Base-by-base conservation (phyloP, 2,113 vertebrate genomes). In the Oreochromis aureus region DNA sequence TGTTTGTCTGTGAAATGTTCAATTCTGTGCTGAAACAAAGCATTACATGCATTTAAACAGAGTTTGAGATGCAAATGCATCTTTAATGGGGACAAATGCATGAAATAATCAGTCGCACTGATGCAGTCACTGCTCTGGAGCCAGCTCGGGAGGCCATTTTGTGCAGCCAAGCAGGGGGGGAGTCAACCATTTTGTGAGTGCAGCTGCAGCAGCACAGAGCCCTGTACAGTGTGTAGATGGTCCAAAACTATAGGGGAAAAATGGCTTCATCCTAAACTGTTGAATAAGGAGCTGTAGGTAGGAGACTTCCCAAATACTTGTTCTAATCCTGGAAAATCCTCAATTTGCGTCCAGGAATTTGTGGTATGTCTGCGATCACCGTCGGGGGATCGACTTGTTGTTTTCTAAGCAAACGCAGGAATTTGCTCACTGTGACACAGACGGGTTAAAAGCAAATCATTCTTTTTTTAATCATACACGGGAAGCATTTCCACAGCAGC, bases 101-200 rank as follows among this genome's bases (percentile, higher is more conserved):
- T 51, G 76, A 10, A n/a, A 18, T 36, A 53, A 81, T 81, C 71
- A 61, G 83, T 86, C 16, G 66, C 59, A 69, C n/a, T 78, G 53
- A 84, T 80, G 80, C 41, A 46, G 63, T 55, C 56, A 84, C 81
- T 86, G 63, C 66, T 91, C 27, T 53, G 32, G 66, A 69, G 82
- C 30, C 80, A 69, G 54, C 66, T 92, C 16, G 22, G n/a, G 56
- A 94, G 90, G 95, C 96, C 96, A 97, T 97, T 97, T 97, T 97
- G 96, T 96, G 91, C 54, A 91, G 90, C 87, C 73, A 78, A 89
- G 86, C 82, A 51, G 82, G 66, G 80, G 59, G 71, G 83, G 82
- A 93, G 93, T 90, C 95, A 78, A 95, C 96, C 96, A 97, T 97
- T 96, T 97, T 97, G 95, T 97, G 89, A 91, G 56, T 83, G 90